Evolutionary conservation across 2,888 invertebrate genomes (phyloP).

Genomic region (Lasioglossum figueresi): DNA sequence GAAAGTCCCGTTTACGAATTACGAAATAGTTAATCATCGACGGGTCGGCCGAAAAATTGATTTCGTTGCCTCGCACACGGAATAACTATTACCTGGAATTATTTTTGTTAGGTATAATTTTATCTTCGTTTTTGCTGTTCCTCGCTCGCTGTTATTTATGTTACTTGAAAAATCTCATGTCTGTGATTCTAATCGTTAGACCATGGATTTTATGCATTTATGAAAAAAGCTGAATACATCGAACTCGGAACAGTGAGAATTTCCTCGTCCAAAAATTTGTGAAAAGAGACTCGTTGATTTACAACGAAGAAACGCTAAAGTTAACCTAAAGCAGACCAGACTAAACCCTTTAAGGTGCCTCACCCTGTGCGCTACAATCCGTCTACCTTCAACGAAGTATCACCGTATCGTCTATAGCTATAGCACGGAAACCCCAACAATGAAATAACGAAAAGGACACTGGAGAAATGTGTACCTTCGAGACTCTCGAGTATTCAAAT

Average conservation of each 20-base stretch:
- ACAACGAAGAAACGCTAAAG: background rate
- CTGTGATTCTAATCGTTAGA: too few relatives aligned
- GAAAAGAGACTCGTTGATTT: background rate
- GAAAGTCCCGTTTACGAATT: background rate
- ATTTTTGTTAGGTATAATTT: background rate
- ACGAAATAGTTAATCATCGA: background rate
- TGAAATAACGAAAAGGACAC: background rate
- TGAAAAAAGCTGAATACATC: too few relatives aligned
- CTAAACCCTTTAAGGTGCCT: background rate
- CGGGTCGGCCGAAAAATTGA: background rate
- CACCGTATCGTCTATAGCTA: background rate
- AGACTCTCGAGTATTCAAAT: background rate
- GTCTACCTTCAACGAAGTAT: background rate
- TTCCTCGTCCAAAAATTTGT: background rate
- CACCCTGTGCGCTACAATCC: background rate
- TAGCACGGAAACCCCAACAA: background rate
- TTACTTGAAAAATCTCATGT: too few relatives aligned
- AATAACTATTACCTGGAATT: background rate
- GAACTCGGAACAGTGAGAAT: too few relatives aligned
- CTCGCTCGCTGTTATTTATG: too few relatives aligned
- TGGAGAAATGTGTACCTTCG: background rate
- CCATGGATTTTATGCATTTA: too few relatives aligned
- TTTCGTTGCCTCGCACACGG: background rate
- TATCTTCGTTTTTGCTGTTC: too few relatives aligned
- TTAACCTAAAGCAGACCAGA: background rate